Evolutionary conservation across 2,113 vertebrate species (phyloP).

Genomic region (Scomber japonicus): DNA sequence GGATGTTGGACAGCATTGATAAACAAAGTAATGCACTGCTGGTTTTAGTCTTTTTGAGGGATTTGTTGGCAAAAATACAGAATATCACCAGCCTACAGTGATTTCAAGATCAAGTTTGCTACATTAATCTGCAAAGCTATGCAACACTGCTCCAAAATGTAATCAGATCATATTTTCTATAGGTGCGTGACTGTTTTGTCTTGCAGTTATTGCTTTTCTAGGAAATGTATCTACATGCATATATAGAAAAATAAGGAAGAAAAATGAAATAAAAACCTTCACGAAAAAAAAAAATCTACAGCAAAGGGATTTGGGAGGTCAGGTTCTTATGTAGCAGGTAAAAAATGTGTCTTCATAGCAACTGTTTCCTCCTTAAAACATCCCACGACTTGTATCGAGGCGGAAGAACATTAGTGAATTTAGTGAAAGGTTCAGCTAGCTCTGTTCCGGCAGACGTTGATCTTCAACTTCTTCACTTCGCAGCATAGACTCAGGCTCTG

Average conservation of each 20-base stretch:
- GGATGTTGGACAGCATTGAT: neutral
- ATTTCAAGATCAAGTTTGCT: neutral
- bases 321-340: conserved; percentile 24
- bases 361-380: conserved; percentile 42
- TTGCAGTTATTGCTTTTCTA: neutral
- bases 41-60: neutral
- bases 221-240: neutral
- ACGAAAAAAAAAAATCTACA: conserved; percentile 30
- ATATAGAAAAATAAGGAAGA: neutral
- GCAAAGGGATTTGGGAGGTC: conserved; percentile 28
- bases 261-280: conserved; percentile 31
- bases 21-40: neutral
- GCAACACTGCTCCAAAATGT: conserved; percentile 12
- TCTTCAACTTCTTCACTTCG: conserved; percentile 65
- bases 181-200: conserved; percentile 7
- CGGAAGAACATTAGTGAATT: conserved; percentile 46
- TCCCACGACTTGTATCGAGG: conserved; percentile 48
- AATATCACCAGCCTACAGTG: neutral
- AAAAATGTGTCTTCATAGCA: conserved; percentile 13
- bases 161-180: conserved; percentile 25
- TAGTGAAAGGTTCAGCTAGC: conserved; percentile 58
- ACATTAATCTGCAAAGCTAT: neutral
- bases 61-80: conserved; percentile 15
- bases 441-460: conserved; percentile 46
- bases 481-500: conserved; percentile 60